phyloP scores from a whole-genome alignment of 2,888 invertebrate genomes.

The Ornithoptera alexandrae region DNA sequence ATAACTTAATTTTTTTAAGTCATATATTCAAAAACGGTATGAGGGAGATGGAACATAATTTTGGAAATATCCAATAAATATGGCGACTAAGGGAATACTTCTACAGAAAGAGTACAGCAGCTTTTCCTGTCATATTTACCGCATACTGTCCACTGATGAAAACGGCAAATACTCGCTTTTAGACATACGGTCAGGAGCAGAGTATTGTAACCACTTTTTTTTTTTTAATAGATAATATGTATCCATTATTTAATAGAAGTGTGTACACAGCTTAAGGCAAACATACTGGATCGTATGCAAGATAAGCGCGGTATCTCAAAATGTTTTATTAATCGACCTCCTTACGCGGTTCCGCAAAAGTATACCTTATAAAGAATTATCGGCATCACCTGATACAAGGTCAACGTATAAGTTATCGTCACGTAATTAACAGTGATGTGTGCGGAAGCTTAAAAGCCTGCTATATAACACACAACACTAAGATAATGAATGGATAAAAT shows the following conservation, averaged over 20 bases:
- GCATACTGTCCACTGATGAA: no score
- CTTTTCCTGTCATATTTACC: no score
- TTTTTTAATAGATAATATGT: no score
- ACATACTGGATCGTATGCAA: slow-evolving; percentile 34
- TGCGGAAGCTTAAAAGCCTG: background rate
- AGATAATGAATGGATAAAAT: background rate
- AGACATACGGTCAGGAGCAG: no score
- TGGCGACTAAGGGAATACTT: no score
- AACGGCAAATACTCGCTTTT: no score
- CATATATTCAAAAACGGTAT: no score
- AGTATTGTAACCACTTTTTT: no score
- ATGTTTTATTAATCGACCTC: slow-evolving; percentile 69
- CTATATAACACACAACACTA: background rate
- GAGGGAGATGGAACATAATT: no score
- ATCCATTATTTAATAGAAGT: background rate
- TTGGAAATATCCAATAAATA: no score
- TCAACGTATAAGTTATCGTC: slow-evolving; percentile 11
- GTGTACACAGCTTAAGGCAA: slow-evolving; percentile 16
- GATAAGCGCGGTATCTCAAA: slow-evolving; percentile 43
- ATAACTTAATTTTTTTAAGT: no score
- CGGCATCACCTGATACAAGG: slow-evolving; percentile 19
- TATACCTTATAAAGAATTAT: slow-evolving; percentile 45
- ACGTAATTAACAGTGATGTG: background rate
- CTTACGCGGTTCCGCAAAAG: slow-evolving; percentile 46
- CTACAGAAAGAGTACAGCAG: no score